Evolutionary conservation across 1,140 invertebrate genomes (phyloP).

Genomic region (Drosophila eugracilis): DNA sequence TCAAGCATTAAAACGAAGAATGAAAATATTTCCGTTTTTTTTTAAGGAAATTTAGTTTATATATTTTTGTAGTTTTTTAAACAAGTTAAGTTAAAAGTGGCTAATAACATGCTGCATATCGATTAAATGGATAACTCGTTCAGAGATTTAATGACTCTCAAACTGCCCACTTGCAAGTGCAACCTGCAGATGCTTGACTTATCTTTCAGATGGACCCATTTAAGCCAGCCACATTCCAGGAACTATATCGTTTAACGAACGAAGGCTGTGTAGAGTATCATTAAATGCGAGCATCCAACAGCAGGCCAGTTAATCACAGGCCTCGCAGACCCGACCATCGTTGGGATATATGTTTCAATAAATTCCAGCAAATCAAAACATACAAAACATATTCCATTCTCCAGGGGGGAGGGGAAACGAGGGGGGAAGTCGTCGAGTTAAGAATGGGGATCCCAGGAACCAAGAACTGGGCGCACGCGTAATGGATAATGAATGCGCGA

Average conservation of each 20-base stretch:
- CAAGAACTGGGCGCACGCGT: constrained; percentile 53
- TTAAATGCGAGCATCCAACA: constrained; percentile 59
- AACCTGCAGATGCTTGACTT: constrained; percentile 28
- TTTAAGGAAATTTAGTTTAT: not conserved
- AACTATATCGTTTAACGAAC: constrained; percentile 68
- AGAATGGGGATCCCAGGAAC: constrained; percentile 7
- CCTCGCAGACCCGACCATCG: constrained; percentile 18
- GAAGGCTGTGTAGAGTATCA: constrained; percentile 51
- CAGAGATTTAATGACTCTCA: constrained; percentile 11
- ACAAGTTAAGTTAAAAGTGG: constrained; percentile 1
- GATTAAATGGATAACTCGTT: constrained; percentile 22
- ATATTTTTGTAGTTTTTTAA: not conserved
- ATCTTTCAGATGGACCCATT: constrained; percentile 35
- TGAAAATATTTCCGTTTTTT: not conserved
- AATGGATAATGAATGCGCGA: constrained; percentile 78
- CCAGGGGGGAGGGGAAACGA: constrained; percentile 7
- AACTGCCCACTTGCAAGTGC: constrained; percentile 33
- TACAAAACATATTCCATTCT: constrained; percentile 32
- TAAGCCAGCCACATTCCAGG: constrained; percentile 54
- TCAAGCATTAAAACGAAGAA: not conserved
- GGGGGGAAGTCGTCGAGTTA: not conserved
- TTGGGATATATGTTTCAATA: constrained; percentile 78
- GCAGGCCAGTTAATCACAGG: constrained; percentile 70
- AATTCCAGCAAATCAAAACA: constrained; percentile 80
- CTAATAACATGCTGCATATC: constrained; percentile 7